Evolutionary conservation across 2,113 vertebrate species (phyloP), one percentile per base, ranked within the genome.

Genomic region (Epinephelus fuscoguttatus): DNA sequence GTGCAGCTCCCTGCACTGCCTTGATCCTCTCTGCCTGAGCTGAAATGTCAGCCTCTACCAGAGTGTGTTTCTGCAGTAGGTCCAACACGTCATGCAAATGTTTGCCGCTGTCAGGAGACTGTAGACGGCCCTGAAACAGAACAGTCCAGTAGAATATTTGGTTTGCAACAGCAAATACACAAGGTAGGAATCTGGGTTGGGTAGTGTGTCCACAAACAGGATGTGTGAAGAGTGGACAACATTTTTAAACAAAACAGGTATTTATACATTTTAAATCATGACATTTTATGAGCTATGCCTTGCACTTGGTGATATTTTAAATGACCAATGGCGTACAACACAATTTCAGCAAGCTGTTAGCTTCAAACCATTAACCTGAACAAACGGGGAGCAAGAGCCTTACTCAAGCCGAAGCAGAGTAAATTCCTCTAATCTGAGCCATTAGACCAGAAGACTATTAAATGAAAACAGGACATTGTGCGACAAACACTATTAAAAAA

Each of bases 51-150:
- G 97, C 97, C 70, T 98, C 97, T 60, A 98, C 97, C 91, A 99
- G 94, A 11, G 90, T 96, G n/a, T 98, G 98, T 50, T 96, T 96
- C 96, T 99, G 98, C 37, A 98, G 95, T 18, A 99, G 93, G 75
- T 98, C 97, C 66, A 98, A 96, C 75, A 99, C 98, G 0, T 97
- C 97, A 0, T 97, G 96, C 82, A 99, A 94, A 88, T 99, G 98
- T 94, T 97, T 98, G 53, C 98, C 98, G 21, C 96, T 94, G 88
- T 98, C 97, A 86, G 96, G 97, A 19, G 97, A 97, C 94, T 97
- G 97, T 69, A 98, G 94, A 37, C 96, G 97, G 61, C 95, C 92
- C 98, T 98, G 94, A 63, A 89, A 84, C 15, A 68, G 4, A 75
- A 53, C 6, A 74, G 6, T 42, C 2, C 50, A 89, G 33, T 13